Evolutionary conservation across 2,888 invertebrate species (phyloP), one percentile per base, ranked within the genome.

Genomic region (Odontothrips loti): DNA sequence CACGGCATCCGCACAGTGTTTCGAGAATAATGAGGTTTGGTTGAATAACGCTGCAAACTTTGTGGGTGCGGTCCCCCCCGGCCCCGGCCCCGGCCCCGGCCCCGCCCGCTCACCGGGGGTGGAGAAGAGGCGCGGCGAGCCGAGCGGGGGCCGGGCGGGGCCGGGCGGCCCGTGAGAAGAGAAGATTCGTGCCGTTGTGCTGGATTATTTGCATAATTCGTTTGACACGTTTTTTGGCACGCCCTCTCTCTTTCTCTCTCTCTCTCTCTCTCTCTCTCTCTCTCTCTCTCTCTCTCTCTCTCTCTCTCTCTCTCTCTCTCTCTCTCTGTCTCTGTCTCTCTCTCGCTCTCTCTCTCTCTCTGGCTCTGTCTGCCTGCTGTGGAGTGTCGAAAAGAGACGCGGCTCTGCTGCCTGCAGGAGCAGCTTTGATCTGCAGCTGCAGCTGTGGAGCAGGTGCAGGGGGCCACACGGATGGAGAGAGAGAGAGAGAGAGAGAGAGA

Each of bases 131-230:
- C 23, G 68, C n/a, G 68, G 68, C 68, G 68, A 4, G 68, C 0
- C 23, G 68, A 2, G 23, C 27, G 68, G 23, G 6, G 27, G 58
- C 20, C 15, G 15, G 51, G 51, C 51, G 51, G 51, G 51, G 51
- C 51, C 10, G 48, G 48, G 51, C 51, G 51, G 51, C 80, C 80
- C 81, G 80, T 47, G 80, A 63, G 29, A 47, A 81, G 81, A 43
- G 82, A 82, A 83, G 82, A 82, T 82, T 82, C 83, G 81, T 79
- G 82, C 82, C 82, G 83, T 82, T 82, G 82, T 82, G 81, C 80
- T 75, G 75, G 51, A 80, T 47, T 63, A 63, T 80, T 51, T 79
- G 80, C 48, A 79, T 80, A 80, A 82, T 84, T 83, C 83, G 84
- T 84, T 83, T 82, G 68, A 75, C 68, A 75, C 68, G 68, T 82